Conservation (phyloP, 2,888 invertebrate genomes). For the Oscheius sp. region DNA sequence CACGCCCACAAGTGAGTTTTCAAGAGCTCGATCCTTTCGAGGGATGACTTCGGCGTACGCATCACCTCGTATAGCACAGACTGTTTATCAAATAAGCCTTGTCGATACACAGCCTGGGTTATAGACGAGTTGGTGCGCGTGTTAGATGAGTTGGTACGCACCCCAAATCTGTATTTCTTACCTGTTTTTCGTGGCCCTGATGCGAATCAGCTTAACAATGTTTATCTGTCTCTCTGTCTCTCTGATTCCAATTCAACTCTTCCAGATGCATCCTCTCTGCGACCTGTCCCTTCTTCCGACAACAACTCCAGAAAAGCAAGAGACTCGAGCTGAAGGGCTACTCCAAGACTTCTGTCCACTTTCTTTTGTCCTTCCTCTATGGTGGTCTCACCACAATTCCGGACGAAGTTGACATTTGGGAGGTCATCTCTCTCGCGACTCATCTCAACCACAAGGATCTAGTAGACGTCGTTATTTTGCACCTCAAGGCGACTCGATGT, state of each 20-base stretch:
- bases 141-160: too few species aligned
- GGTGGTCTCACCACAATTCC: constrained; percentile 91
- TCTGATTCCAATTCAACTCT: neutral
- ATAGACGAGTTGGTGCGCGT: too few species aligned
- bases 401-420: constrained; percentile 77
- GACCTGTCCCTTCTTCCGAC: constrained; percentile 91
- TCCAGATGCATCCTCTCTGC: constrained; percentile 85
- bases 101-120: too few species aligned
- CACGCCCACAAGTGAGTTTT: constrained; percentile 83
- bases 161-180: too few species aligned
- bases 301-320: constrained; percentile 57
- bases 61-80: too few species aligned
- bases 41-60: too few species aligned
- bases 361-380: constrained; percentile 91
- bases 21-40: too few species aligned
- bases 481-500: constrained; percentile 88
- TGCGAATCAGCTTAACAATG: too few species aligned
- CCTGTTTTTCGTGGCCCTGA: too few species aligned
- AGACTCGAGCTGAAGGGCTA: constrained; percentile 75
- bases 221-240: neutral
- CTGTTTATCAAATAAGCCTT: too few species aligned
- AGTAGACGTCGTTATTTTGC: constrained; percentile 89
- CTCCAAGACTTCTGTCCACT: constrained; percentile 87
- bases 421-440: constrained; percentile 84
- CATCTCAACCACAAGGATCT: constrained; percentile 90